These are phyloP conservation scores for Malurus melanocephalus DNA, from an alignment of 2,113 vertebrate genomes.

Conservation along the genomic window DNA sequence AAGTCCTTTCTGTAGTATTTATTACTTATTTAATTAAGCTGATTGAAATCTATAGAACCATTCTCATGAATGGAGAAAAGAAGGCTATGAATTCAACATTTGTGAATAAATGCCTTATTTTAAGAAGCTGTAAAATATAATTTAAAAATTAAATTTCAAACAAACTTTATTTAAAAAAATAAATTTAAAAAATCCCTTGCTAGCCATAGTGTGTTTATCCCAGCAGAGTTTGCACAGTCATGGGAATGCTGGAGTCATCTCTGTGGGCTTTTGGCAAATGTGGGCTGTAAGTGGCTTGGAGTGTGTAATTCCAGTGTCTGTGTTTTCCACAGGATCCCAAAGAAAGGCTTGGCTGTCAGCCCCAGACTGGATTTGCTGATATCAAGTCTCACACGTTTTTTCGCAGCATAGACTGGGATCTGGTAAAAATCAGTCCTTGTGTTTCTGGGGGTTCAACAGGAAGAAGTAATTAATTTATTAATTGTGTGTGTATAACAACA, in stretches of 20 bases:
- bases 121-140: background rate
- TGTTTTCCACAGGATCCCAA: slow-evolving; percentile 87
- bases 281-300: background rate
- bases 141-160: background rate
- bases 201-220: background rate
- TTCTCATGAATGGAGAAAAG: background rate
- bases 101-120: background rate
- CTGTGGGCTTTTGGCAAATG: background rate
- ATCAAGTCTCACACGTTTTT: slow-evolving; percentile 98
- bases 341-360: slow-evolving; percentile 94
- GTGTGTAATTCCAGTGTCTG: background rate
- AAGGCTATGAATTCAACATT: background rate
- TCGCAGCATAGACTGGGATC: slow-evolving; percentile 97
- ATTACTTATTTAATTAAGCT: background rate
- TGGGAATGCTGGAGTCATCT: background rate
- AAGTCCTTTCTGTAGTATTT: background rate
- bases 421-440: slow-evolving; percentile 77
- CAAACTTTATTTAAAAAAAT: background rate
- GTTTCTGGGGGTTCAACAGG: background rate
- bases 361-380: slow-evolving; percentile 91
- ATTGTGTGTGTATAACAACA: accelerated
- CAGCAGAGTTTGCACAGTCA: background rate
- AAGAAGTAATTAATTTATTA: accelerated
- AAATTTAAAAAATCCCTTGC: background rate
- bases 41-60: background rate